Conservation (phyloP, 2,888 invertebrate genomes). For the Sarcophaga subvicina region DNA sequence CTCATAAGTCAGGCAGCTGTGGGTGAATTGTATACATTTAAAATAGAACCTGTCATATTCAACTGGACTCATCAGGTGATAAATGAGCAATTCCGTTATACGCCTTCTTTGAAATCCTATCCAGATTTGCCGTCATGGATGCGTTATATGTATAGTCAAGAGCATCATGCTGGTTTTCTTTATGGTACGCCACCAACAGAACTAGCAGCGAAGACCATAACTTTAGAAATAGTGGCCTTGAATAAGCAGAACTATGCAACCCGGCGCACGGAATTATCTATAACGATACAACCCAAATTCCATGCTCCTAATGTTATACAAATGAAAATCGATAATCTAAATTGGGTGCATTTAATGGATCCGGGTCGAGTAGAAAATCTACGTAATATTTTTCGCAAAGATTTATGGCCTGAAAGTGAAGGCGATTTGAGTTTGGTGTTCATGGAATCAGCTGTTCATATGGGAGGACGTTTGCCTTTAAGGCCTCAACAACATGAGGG, state of each 20-base stretch:
- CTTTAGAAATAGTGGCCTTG: conserved; percentile 89
- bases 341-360: conserved; percentile 93
- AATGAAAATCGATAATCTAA: conserved; percentile 94
- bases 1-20: conserved; percentile 77
- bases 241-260: conserved; percentile 91
- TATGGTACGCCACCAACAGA: conserved; percentile 91
- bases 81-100: conserved; percentile 83
- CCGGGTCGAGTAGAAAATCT: conserved; percentile 87
- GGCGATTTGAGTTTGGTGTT: conserved; percentile 91
- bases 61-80: conserved; percentile 86
- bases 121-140: conserved; percentile 95
- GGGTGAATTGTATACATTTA: conserved; percentile 90
- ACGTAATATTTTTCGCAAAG: conserved; percentile 89
- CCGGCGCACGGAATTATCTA: conserved; percentile 84
- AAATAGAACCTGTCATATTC: conserved; percentile 89
- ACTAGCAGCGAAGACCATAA: conserved; percentile 82
- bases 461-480: conserved; percentile 91
- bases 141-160: conserved; percentile 90
- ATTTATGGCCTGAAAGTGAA: conserved; percentile 90
- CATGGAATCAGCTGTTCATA: conserved; percentile 91
- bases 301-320: conserved; percentile 90
- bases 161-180: conserved; percentile 90
- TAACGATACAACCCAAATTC: conserved; percentile 87
- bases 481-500: conserved; percentile 94
- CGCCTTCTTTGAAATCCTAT: conserved; percentile 88